These are phyloP conservation scores for Lordiphosa clarofinis DNA, from an alignment of 1,140 invertebrate genomes.

Conservation along the genomic window DNA sequence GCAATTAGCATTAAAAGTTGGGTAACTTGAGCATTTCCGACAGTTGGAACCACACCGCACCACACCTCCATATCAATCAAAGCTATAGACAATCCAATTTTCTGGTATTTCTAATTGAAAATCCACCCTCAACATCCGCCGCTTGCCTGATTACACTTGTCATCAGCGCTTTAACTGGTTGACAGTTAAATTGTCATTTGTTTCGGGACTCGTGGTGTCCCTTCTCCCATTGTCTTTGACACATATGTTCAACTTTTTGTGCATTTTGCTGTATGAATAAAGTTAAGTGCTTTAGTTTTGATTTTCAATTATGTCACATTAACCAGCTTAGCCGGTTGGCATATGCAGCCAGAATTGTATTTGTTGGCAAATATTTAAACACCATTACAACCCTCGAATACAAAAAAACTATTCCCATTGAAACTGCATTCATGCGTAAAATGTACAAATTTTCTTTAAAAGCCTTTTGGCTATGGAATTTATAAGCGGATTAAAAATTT, in stretches of 20 bases:
- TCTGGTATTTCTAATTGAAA: slow-evolving; percentile 58
- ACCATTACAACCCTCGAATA: slow-evolving; percentile 45
- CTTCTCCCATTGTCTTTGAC: slow-evolving; percentile 5
- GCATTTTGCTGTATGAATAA: slow-evolving; percentile 53
- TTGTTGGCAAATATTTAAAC: too few relatives aligned
- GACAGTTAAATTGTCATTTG: slow-evolving; percentile 76
- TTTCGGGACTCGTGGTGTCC: slow-evolving; percentile 28
- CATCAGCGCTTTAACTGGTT: slow-evolving; percentile 53
- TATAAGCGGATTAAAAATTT: slow-evolving; percentile 66
- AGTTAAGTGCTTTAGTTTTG: slow-evolving; percentile 79
- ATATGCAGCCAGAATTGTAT: slow-evolving; percentile 50
- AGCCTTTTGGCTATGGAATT: slow-evolving; percentile 50
- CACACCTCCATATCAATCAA: slow-evolving; percentile 48
- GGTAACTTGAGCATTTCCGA: slow-evolving; percentile 58
- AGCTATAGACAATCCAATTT: slow-evolving; percentile 8
- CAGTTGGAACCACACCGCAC: slow-evolving; percentile 45
- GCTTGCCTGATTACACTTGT: slow-evolving; percentile 69
- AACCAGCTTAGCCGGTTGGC: slow-evolving; percentile 51
- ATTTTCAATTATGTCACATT: slow-evolving; percentile 79
- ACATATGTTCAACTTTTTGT: slow-evolving; percentile 74
- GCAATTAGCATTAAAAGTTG: slow-evolving; percentile 63
- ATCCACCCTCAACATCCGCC: slow-evolving; percentile 28
- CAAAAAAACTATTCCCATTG: slow-evolving; percentile 37
- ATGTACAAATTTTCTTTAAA: slow-evolving; percentile 54
- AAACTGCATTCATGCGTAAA: slow-evolving; percentile 57